Evolutionary conservation across 2,797 vertebrate species (phyloP).

Genomic region (Myotis myotis): DNA sequence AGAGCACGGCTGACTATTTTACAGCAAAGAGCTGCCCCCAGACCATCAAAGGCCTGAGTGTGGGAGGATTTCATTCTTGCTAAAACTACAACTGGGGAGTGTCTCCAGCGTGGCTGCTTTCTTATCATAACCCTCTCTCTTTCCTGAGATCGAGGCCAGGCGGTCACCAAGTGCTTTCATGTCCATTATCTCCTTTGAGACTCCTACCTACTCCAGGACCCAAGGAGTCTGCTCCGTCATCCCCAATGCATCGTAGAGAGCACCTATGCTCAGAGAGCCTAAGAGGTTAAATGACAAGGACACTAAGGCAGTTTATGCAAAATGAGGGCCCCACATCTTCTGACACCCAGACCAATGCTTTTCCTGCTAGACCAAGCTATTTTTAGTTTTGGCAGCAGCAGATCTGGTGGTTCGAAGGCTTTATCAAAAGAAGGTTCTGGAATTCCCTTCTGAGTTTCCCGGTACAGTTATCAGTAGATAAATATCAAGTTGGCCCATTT

Average conservation of each 20-base stretch:
- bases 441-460: constrained; percentile 52
- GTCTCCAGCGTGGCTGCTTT: neutral
- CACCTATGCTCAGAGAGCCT: neutral
- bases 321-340: neutral
- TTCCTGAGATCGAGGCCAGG: neutral
- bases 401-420: constrained; percentile 31
- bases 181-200: neutral
- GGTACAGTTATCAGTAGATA: constrained; percentile 44
- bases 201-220: neutral
- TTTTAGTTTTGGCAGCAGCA: constrained; percentile 59
- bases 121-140: neutral
- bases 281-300: neutral
- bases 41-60: neutral
- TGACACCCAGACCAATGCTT: neutral
- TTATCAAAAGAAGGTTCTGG: constrained; percentile 69
- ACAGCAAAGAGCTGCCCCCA: neutral
- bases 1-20: neutral
- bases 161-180: neutral
- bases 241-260: neutral
- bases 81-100: neutral
- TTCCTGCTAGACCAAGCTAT: constrained; percentile 17
- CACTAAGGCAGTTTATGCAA: neutral
- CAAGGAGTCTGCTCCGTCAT: neutral
- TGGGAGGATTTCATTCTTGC: neutral
- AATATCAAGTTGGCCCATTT: constrained; percentile 33